Evolutionary conservation across 2,888 invertebrate species (phyloP), one percentile per base, ranked within the genome.

Genomic region (Sphecodes monilicornis): DNA sequence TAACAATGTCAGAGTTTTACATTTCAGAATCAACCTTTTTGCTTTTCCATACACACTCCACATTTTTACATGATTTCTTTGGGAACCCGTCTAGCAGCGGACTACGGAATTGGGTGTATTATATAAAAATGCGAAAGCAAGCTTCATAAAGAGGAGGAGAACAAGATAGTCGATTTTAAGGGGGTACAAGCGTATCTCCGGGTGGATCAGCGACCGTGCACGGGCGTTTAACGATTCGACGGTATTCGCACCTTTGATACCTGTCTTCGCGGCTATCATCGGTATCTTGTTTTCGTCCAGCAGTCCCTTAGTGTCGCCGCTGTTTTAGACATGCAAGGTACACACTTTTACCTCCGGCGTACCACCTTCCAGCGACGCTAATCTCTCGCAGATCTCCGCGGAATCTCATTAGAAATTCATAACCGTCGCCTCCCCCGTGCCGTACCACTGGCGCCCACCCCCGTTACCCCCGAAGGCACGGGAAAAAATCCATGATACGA

Each of bases 401-500:
- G 93, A 94, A 94, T 94, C 94, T 94, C 94, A 93, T 94, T 94
- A 94, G 94, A 94, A 94, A 94, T 94, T 94, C 94, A 94, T 94
- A 94, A 94, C 94, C 94, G 94, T 92, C 92, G 90, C 90, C 91
- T 88, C 89, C 87, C 90, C 88, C 89, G 83, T 75, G 73, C 83
- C 83, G 78, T 76, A 71, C 84, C 86, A 81, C 88, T 85, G 84
- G 84, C 74, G 60, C 50, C 79, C 72, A 64, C 71, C 66, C 66
- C 66, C 32, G 16, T 32, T 32, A 36, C 32, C 82, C 82, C 82
- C 78, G 80, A 76, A 83, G 84, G 89, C 85, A 81, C 78, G 84
- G 89, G 90, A 92, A 92, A 92, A 92, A 92, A 92, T 91, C 92
- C 92, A 92, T 93, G 94, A 94, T 94, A 93, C 93, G 93, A 94